Conservation (phyloP, 2,113 vertebrate genomes). For the Paracanthobrama guichenoti region DNA sequence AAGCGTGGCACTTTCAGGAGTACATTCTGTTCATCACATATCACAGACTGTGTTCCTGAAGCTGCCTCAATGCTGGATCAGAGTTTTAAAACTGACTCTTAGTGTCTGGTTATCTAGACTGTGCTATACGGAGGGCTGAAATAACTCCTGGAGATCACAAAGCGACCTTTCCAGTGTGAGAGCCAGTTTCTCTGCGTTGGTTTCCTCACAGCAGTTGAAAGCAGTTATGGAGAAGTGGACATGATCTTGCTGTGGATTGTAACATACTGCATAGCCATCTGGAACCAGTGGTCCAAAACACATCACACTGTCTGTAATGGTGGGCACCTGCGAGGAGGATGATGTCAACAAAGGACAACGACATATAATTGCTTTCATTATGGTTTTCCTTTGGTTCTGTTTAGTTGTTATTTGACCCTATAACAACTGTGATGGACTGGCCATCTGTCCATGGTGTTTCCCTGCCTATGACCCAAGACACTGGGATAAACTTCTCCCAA, state of each 20-base stretch:
- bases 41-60: neutral
- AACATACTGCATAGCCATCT: slow-evolving; percentile 83
- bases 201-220: slow-evolving; percentile 85
- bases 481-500: too few species aligned
- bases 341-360: too few species aligned
- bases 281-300: slow-evolving; percentile 83
- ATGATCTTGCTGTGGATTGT: slow-evolving; percentile 79
- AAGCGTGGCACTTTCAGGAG: neutral
- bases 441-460: too few species aligned
- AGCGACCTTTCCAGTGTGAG: slow-evolving; percentile 71
- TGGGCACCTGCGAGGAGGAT: slow-evolving; percentile 71
- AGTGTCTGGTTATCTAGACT: slow-evolving; percentile 23
- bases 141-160: slow-evolving; percentile 72
- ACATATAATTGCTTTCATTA: neutral
- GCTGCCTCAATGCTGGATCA: neutral
- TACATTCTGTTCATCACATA: neutral
- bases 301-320: slow-evolving; percentile 83
- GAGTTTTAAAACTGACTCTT: slow-evolving; percentile 10
- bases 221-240: slow-evolving; percentile 81
- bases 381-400: neutral
- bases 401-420: too few species aligned
- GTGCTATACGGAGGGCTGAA: slow-evolving; percentile 68
- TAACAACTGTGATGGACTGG: too few species aligned
- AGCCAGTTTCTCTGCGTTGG: slow-evolving; percentile 76
- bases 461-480: too few species aligned